Evolutionary conservation across 2,797 vertebrate species (phyloP), one percentile per base, ranked within the genome.

Genomic region (Halcyon chelicuti): DNA sequence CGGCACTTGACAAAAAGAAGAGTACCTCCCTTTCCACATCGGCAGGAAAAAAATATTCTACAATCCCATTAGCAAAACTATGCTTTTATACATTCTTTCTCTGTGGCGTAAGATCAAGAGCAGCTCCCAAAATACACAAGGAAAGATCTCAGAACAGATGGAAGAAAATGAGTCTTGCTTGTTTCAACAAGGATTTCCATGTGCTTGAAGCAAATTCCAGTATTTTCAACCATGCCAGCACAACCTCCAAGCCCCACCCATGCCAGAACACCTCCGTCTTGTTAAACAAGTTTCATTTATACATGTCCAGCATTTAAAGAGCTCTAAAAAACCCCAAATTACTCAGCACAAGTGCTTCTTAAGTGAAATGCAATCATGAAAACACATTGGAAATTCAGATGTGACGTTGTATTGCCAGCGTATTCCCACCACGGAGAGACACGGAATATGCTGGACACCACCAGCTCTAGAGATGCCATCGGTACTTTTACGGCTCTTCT

Each of bases 221-320:
- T 61, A 71, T 94, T 95, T 93, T 91, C 57, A 26, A 23, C 68
- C 25, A 76, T 67, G 86, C 65, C 88, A 85, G 61, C 86, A 72
- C 79, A 95, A 79, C 35, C 13, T 91, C 47, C 5, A 16, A 76
- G 88, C 94, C 72, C 67, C 86, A 91, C 80, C 90, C 90, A 71
- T 19, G 54, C 29, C n/a, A 65, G 73, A 96, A 55, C 88, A 87
- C 58, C 77, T 86, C 88, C 3, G 5, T 58, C 96, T 88, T 37
- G 96, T 93, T 73, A 51, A 90, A 83, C 96, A 1, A 95, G 95
- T 96, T 95, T 88, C 46, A 65, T 92, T 95, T 88, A 37, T 40
- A 76, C 55, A 67, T 7, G 26, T 73, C 92, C 93, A 94, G 86
- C 88, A 87, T 33, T 94, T 71, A 72, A 85, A 93, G 77, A 85